Percentiles rank a stretch among this genome's conserved stretches.
Conservation (phyloP, 1,140 invertebrate species). For the Scaptomyza hsui region DNA sequence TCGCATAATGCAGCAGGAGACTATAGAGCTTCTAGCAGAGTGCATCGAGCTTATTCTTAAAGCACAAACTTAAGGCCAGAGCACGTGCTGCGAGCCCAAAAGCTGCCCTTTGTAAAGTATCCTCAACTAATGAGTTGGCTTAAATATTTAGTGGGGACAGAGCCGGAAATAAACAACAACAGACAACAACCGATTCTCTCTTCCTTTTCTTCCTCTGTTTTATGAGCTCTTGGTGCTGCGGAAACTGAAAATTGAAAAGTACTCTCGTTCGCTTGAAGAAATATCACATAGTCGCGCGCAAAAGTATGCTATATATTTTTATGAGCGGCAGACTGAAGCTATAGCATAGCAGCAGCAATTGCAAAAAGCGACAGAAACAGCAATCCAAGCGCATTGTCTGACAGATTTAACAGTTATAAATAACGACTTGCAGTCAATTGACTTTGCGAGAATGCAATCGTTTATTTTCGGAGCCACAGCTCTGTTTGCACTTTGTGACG, state of each 20-base stretch:
- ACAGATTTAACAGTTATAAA: slow-evolving; percentile 55
- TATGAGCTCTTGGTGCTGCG: background rate
- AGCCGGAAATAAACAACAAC: slow-evolving; percentile 23
- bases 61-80: slow-evolving; percentile 45
- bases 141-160: slow-evolving; percentile 53
- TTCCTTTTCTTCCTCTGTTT: background rate
- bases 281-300: background rate
- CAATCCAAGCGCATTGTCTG: slow-evolving; percentile 47
- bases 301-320: slow-evolving; percentile 58
- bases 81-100: slow-evolving; percentile 26
- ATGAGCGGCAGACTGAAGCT: slow-evolving; percentile 35
- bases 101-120: background rate
- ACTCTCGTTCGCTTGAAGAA: background rate
- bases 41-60: slow-evolving; percentile 30
- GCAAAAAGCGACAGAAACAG: slow-evolving; percentile 2
- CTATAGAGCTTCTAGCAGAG: slow-evolving; percentile 14
- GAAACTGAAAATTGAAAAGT: slow-evolving; percentile 43
- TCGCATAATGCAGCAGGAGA: slow-evolving; percentile 56
- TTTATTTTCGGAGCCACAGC: background rate
- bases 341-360: slow-evolving; percentile 37
- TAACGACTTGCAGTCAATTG: slow-evolving; percentile 41
- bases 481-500: slow-evolving; percentile 11
- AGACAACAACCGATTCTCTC: background rate
- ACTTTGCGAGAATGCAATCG: slow-evolving; percentile 7
- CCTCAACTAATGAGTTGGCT: slow-evolving; percentile 64